A percentile compares a stretch with the other conserved stretches of the same genome.
phyloP scores from a whole-genome alignment of 2,113 vertebrate species.

The Cyanocitta stelleri region DNA sequence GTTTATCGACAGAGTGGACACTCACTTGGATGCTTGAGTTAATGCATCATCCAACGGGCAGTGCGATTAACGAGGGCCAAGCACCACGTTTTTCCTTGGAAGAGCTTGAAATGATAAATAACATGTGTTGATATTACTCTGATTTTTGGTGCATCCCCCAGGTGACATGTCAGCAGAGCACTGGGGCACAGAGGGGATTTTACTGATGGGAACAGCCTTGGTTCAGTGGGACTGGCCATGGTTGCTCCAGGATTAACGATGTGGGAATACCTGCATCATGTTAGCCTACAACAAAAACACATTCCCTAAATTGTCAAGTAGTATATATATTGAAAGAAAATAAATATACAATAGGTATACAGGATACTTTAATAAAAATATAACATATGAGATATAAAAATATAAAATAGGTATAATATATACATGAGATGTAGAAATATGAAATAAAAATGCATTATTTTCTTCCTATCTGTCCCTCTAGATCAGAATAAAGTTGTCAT shows the following conservation, averaged over 20 bases:
- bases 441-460: neutral
- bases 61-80: fast-evolving
- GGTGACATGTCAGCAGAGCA: neutral
- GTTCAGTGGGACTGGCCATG: fast-evolving
- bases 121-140: neutral
- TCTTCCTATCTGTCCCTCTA: neutral
- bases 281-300: neutral
- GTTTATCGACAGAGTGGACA: neutral
- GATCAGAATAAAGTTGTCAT: neutral
- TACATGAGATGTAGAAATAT: neutral
- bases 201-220: neutral
- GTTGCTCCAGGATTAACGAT: neutral
- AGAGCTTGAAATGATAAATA: neutral
- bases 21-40: neutral
- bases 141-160: neutral
- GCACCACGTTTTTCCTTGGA: fast-evolving
- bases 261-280: fast-evolving
- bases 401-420: neutral
- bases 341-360: neutral
- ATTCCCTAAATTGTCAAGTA: neutral
- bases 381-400: neutral
- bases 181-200: fast-evolving
- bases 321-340: neutral
- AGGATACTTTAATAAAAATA: neutral
- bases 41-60: neutral